Evolutionary conservation across 2,797 vertebrate species (phyloP), one percentile per base, ranked within the genome.

Genomic region (Erethizon dorsatum): DNA sequence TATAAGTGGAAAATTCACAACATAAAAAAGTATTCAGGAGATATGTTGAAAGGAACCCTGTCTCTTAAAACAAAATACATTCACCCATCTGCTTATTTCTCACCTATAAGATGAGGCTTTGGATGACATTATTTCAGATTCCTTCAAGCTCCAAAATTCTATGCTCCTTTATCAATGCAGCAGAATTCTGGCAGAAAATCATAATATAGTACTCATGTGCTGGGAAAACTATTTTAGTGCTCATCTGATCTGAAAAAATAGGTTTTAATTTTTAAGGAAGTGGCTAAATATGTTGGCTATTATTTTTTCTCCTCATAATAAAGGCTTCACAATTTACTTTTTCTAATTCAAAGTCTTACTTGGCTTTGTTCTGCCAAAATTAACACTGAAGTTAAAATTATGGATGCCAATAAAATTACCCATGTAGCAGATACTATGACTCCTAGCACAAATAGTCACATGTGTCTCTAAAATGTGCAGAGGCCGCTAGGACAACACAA

Each of bases 371-470:
- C 92, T 96, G 79, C 85, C 17, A 92, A 52, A 97, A 96, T 95
- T 95, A 98, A 95, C 92, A 97, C 88, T 92, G 41, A 0, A 90
- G 41, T 82, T 93, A 96, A 96, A 96, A 94, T 94, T 89, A 98
- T 20, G 92, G 47, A 8, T 83, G 71, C 86, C 95, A 94, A 1
- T 84, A 98, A 97, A 94, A 97, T 93, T 77, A 96, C 75, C 69
- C 94, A 90, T 87, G 77, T 41, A 88, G 69, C 77, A 97, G 90
- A 94, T 20, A 94, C 86, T 26, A n/a, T n/a, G 47, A 88, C 85
- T 95, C 96, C 91, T 95, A 77, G 89, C 97, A 97, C 97, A 97
- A 96, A 93, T 17, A 78, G 41, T 75, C 57, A 88, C 88, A 80
- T 15, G 47, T 4, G 78, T 71, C 90, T 88, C 50, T 95, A 96